Percentiles rank a stretch among this genome's conserved stretches.
Evolutionary conservation across 1,140 invertebrate genomes (phyloP).

Genomic region (Drosophila bipectinata): DNA sequence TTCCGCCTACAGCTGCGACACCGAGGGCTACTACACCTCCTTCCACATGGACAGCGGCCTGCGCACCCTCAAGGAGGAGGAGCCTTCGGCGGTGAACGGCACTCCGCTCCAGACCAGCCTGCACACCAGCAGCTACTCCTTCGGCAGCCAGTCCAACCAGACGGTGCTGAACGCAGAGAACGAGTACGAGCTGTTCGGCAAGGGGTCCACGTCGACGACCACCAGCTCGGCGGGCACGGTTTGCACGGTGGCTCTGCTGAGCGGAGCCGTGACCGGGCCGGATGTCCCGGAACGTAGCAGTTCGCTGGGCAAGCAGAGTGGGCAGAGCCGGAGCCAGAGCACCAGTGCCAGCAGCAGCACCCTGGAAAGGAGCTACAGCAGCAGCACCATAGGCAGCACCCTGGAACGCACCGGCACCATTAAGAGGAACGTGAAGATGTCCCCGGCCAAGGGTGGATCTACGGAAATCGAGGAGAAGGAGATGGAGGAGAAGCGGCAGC

Average conservation of each 20-base stretch:
- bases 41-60: slow-evolving; percentile 98
- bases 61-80: slow-evolving; percentile 93
- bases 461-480: slow-evolving; percentile 22
- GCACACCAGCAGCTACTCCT: slow-evolving; percentile 86
- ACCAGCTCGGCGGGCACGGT: slow-evolving; percentile 95
- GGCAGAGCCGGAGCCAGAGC: slow-evolving; percentile 80
- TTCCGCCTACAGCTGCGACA: slow-evolving; percentile 97
- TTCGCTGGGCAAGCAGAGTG: slow-evolving; percentile 85
- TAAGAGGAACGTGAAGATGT: slow-evolving; percentile 84
- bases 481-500: slow-evolving; percentile 20
- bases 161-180: slow-evolving; percentile 89
- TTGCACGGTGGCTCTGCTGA: slow-evolving; percentile 89
- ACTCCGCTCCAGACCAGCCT: slow-evolving; percentile 87
- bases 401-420: slow-evolving; percentile 83
- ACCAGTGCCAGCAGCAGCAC: slow-evolving; percentile 85
- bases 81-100: slow-evolving; percentile 85
- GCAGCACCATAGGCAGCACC: slow-evolving; percentile 85
- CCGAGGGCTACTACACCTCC: slow-evolving; percentile 98
- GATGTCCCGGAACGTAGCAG: slow-evolving; percentile 91
- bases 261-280: slow-evolving; percentile 84
- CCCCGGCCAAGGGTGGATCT: slow-evolving; percentile 22
- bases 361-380: slow-evolving; percentile 86
- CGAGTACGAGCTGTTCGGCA: slow-evolving; percentile 94
- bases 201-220: slow-evolving; percentile 94
- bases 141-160: slow-evolving; percentile 85